phyloP scores from a whole-genome alignment of 2,113 vertebrate species.

The Fukomys damarensis region DNA sequence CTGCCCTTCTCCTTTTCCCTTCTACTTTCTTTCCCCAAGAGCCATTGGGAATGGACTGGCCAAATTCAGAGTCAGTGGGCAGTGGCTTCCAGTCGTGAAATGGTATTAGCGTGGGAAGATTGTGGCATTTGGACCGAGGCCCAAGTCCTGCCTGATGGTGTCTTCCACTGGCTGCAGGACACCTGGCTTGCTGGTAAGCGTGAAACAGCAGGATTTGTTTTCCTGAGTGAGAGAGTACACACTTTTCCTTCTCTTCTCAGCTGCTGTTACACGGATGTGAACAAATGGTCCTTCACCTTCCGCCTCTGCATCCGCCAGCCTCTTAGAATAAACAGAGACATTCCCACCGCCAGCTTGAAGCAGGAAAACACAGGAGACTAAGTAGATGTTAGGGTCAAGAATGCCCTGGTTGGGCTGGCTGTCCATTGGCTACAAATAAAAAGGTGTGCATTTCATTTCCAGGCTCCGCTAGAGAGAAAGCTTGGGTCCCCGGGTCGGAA shows the following conservation, averaged over 20 bases:
- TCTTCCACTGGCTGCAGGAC: background rate
- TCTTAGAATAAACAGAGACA: background rate
- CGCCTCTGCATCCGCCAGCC: background rate
- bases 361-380: background rate
- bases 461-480: background rate
- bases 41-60: background rate
- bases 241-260: conserved; percentile 1
- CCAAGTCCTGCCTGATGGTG: background rate
- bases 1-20: background rate
- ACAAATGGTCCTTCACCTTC: background rate
- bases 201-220: conserved; percentile 24
- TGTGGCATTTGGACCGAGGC: background rate
- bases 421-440: conserved; percentile 15
- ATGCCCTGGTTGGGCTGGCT: background rate
- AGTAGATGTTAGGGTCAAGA: background rate
- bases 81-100: background rate
- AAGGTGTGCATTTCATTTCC: background rate
- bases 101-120: background rate
- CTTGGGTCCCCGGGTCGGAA: background rate
- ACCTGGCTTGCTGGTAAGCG: background rate
- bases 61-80: conserved; percentile 2
- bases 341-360: background rate
- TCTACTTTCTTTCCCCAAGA: background rate
- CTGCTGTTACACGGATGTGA: background rate
- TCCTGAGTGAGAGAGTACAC: background rate